Percentiles rank a stretch among this genome's conserved stretches.
These are phyloP conservation scores for Drosophila sturtevanti DNA, from an alignment of 1,140 invertebrate species.

Conservation along the genomic window DNA sequence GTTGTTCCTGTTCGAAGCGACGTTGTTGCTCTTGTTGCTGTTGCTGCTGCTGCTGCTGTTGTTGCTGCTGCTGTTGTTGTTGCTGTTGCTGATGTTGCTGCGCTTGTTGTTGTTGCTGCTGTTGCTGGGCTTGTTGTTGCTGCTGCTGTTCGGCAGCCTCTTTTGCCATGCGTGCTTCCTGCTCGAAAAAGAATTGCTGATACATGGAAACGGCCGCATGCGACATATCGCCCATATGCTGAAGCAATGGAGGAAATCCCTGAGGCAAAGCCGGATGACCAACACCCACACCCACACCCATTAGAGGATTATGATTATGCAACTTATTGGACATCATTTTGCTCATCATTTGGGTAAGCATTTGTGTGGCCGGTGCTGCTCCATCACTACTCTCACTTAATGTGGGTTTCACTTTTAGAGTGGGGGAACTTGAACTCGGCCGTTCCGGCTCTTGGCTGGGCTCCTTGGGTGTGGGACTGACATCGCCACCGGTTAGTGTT, in stretches of 20 bases:
- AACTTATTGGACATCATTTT: slow-evolving; percentile 88
- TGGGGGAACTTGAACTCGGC: slow-evolving; percentile 84
- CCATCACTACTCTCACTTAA: slow-evolving; percentile 36
- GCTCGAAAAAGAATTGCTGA: slow-evolving; percentile 90
- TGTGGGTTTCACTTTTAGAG: slow-evolving; percentile 41
- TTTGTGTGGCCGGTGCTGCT: slow-evolving; percentile 83
- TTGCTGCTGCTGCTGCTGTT: slow-evolving; percentile 84
- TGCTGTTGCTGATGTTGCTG: slow-evolving; percentile 82
- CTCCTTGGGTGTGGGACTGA: slow-evolving; percentile 85
- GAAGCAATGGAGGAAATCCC: slow-evolving; percentile 85
- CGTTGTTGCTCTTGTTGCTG: slow-evolving; percentile 85
- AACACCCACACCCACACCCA: slow-evolving; percentile 82
- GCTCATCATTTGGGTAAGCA: slow-evolving; percentile 88
- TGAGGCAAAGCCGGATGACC: slow-evolving; percentile 84
- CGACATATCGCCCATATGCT: slow-evolving; percentile 85
- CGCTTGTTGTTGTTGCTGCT: slow-evolving; percentile 62
- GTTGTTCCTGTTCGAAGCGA: slow-evolving; percentile 85
- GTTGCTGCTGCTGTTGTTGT: slow-evolving; percentile 84
- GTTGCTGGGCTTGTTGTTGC: slow-evolving; percentile 84
- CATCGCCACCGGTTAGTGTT: slow-evolving; percentile 51
- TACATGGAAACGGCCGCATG: slow-evolving; percentile 89
- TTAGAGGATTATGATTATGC: slow-evolving; percentile 78
- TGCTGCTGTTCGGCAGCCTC: slow-evolving; percentile 85
- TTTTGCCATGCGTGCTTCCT: slow-evolving; percentile 88
- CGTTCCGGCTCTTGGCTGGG: slow-evolving; percentile 79